These are phyloP conservation scores for Horisme vitalbata DNA, from an alignment of 2,888 invertebrate genomes.

Conservation along the genomic window DNA sequence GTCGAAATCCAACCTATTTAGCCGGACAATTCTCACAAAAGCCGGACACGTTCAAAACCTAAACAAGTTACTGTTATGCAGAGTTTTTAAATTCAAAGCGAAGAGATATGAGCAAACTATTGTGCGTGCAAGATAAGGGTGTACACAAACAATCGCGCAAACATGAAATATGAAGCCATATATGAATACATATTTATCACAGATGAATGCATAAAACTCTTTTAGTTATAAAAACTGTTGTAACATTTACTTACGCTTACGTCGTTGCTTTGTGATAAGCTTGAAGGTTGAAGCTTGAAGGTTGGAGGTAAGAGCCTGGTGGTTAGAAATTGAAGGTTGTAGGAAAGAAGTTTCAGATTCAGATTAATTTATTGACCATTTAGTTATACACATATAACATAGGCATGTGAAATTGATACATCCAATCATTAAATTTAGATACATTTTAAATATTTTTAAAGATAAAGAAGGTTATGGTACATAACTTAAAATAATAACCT, in stretches of 20 bases:
- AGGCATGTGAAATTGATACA: too few relatives aligned
- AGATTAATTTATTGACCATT: too few relatives aligned
- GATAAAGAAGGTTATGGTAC: too few relatives aligned
- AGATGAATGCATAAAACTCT: conserved; percentile 19
- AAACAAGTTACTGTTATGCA: neutral
- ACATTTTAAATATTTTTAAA: too few relatives aligned
- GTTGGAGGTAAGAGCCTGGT: too few relatives aligned
- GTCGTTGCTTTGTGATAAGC: neutral
- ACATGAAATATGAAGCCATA: conserved; percentile 19
- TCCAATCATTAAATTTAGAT: too few relatives aligned
- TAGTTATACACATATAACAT: too few relatives aligned
- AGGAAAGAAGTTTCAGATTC: too few relatives aligned
- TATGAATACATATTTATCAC: conserved; percentile 23
- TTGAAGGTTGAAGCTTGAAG: too few relatives aligned
- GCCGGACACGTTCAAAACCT: neutral
- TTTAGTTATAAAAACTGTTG: conserved; percentile 4
- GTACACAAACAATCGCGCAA: conserved; percentile 27
- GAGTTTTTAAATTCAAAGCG: conserved; percentile 26
- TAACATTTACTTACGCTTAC: neutral
- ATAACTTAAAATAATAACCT: too few relatives aligned
- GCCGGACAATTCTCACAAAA: neutral
- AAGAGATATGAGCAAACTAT: conserved; percentile 31
- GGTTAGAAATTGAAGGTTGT: too few relatives aligned
- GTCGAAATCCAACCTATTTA: neutral
- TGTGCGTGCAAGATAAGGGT: conserved; percentile 33